Conservation (phyloP, 1,140 invertebrate species). For the Aphidius gifuensis region DNA sequence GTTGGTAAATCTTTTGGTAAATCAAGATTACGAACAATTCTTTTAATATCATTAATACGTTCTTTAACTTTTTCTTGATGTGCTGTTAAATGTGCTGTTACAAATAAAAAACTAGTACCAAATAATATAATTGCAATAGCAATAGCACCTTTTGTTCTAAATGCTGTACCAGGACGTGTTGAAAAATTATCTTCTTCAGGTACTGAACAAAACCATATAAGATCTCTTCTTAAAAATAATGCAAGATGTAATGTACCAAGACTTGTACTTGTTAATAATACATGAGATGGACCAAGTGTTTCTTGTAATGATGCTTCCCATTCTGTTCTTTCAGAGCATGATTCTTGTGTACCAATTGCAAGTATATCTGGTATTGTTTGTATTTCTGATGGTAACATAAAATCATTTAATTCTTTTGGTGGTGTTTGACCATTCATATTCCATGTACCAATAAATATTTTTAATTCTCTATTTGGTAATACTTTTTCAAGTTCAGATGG, state of each 20-base stretch:
- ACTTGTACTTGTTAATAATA: constrained; percentile 59
- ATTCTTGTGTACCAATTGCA: constrained; percentile 91
- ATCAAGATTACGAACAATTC: constrained; percentile 80
- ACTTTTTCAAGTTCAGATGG: constrained; percentile 79
- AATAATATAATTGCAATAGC: constrained; percentile 87
- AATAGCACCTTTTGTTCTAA: constrained; percentile 90
- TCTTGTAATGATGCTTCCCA: constrained; percentile 91
- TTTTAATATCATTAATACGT: constrained; percentile 80
- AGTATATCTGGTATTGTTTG: constrained; percentile 87
- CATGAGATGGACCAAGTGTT: constrained; percentile 85
- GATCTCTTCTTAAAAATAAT: constrained; percentile 81
- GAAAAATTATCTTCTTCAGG: constrained; percentile 83
- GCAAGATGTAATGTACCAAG: constrained; percentile 80
- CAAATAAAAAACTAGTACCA: constrained; percentile 89
- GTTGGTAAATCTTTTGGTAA: constrained; percentile 78
- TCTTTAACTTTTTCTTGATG: constrained; percentile 86
- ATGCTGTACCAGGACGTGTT: constrained; percentile 81
- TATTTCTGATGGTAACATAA: constrained; percentile 79
- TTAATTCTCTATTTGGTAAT: constrained; percentile 79
- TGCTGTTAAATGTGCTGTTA: constrained; percentile 89
- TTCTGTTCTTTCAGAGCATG: constrained; percentile 76
- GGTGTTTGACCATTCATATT: constrained; percentile 90
- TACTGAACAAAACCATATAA: constrained; percentile 92
- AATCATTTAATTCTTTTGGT: constrained; percentile 81
- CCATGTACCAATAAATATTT: constrained; percentile 90